Conservation (phyloP, 2,888 invertebrate genomes). For the Meandrusa payeni region DNA sequence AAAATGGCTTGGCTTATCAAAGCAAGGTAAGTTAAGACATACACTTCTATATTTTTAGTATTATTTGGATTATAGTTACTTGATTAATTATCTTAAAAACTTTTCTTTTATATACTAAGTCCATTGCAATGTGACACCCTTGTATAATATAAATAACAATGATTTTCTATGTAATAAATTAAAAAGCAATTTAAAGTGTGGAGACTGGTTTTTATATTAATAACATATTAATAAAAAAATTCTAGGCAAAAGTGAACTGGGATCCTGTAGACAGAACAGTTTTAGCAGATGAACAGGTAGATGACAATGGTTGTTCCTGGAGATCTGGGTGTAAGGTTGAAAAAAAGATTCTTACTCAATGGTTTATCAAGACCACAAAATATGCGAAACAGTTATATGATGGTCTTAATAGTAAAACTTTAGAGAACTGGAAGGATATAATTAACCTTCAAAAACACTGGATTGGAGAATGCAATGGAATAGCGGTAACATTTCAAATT, state of each 20-base stretch:
- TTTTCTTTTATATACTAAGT: too few species aligned
- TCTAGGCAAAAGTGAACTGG: slow-evolving; percentile 95
- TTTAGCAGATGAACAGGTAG: slow-evolving; percentile 98
- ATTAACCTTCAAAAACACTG: slow-evolving; percentile 92
- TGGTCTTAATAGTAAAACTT: slow-evolving; percentile 84
- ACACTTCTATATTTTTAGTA: too few species aligned
- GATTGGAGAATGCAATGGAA: slow-evolving; percentile 93
- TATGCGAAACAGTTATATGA: slow-evolving; percentile 87
- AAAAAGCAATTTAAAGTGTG: too few species aligned
- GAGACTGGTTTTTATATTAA: background rate
- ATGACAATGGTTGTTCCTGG: slow-evolving; percentile 95
- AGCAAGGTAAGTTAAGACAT: slow-evolving; percentile 82
- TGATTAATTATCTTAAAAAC: too few species aligned
- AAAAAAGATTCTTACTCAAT: slow-evolving; percentile 92
- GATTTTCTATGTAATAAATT: too few species aligned
- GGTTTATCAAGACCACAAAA: slow-evolving; percentile 95
- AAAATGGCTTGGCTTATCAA: slow-evolving; percentile 92
- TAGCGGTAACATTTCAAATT: slow-evolving; percentile 84
- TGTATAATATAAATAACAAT: too few species aligned
- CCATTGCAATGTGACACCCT: too few species aligned
- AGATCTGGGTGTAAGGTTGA: slow-evolving; percentile 97
- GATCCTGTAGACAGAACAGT: slow-evolving; percentile 99
- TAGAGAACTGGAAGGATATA: slow-evolving; percentile 92
- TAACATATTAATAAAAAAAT: slow-evolving; percentile 1
- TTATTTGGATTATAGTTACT: too few species aligned